Base-by-base conservation (phyloP, 2,797 vertebrate species). In the Eulemur coronatus region DNA sequence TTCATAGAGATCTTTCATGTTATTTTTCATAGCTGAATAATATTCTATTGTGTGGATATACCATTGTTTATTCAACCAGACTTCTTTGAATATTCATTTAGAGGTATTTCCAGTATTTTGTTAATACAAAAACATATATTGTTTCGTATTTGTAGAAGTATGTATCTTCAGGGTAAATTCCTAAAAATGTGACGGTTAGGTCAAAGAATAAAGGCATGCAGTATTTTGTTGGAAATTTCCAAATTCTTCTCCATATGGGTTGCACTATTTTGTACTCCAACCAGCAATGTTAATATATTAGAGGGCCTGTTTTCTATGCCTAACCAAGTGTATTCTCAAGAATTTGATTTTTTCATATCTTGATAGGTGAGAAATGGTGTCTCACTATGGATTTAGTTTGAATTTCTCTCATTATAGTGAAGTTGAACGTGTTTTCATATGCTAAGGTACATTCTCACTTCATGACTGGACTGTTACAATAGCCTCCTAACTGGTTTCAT, bases 21-120 rank as follows among this genome's bases (percentile, higher is more conserved):
- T 91, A 46, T 67, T 89, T 85, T 94, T 80, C 72, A 85, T 84
- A 57, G 65, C 63, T 84, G 6, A 22, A 57, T 48, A 96, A 65
- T 84, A 78, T 78, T 80, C 48, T 79, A 7, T 24, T 24, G 2
- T 48, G 35, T n/a, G 15, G 5, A 7, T 80, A 5, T 24, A 35
- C 20, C 57, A 46, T 70, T 41, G 20, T 84, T 63, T 57, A 86
- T 90, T 89, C 28, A 41, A 86, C 8, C 26, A 91, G 76, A 82
- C 33, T 52, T 15, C 24, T 91, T 65, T 82, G 82, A 80, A 43
- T 26, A 84, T 11, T 1, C 22, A n/a, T 70, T 50, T 84, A 43
- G 65, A 50, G 18, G 2, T 73, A 26, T 61, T 90, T 93, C 33
- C 15, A 38, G 81, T 63, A 20, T 78, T 95, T 92, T 72, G 26